Percentiles rank a stretch among this genome's conserved stretches.
These are phyloP conservation scores for Pelecanus crispus DNA, from an alignment of 2,113 vertebrate species.

Conservation along the genomic window DNA sequence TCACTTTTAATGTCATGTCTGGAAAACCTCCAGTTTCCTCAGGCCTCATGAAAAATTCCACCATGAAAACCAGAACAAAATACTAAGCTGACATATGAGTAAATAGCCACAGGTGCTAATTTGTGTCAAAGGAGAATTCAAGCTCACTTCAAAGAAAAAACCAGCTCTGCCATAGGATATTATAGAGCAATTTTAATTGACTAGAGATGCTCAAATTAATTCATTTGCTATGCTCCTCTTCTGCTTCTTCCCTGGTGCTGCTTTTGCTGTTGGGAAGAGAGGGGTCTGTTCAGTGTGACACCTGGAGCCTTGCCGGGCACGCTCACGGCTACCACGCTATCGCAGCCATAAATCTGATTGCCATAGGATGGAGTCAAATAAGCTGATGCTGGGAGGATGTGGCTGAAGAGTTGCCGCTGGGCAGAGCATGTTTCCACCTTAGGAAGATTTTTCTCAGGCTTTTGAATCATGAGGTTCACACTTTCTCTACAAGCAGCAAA, in stretches of 20 bases:
- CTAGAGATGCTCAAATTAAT: background rate
- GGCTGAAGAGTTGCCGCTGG: background rate
- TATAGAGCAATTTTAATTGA: background rate
- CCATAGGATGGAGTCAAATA: background rate
- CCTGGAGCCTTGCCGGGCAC: background rate
- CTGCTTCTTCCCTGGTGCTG: background rate
- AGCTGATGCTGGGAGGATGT: background rate
- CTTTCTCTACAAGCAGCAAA: background rate
- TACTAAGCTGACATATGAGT: slow-evolving; percentile 1
- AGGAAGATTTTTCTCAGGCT: background rate
- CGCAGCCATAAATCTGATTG: background rate
- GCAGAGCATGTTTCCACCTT: background rate
- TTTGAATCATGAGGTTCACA: background rate
- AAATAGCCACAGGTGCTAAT: slow-evolving; percentile 22
- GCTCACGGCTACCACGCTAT: background rate
- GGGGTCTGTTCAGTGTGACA: background rate
- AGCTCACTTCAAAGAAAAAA: slow-evolving; percentile 24
- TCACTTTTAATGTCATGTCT: background rate
- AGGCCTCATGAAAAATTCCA: background rate
- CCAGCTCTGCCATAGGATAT: background rate
- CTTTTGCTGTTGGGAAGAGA: background rate
- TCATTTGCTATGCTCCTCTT: background rate
- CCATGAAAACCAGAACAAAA: background rate
- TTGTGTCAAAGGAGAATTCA: background rate
- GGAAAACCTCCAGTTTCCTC: slow-evolving; percentile 20